Conservation (phyloP, 2,888 invertebrate genomes). For the Orthosia incerta region DNA sequence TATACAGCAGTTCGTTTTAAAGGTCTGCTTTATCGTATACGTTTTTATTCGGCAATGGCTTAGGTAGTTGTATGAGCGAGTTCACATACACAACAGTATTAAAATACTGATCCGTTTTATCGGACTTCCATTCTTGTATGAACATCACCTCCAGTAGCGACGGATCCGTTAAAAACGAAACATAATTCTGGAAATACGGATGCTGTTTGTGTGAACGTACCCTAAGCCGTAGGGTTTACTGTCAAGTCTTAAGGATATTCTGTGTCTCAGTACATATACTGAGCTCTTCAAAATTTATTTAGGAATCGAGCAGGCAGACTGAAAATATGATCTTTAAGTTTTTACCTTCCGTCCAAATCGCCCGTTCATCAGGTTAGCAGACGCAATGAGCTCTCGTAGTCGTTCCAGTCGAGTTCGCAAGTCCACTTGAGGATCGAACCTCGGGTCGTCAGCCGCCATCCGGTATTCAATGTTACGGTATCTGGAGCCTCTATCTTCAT, state of each 20-base stretch:
- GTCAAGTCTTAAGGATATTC: background rate
- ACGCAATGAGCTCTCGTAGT: conserved; percentile 91
- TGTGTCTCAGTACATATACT: background rate
- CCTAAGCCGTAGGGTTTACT: background rate
- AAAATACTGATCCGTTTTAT: too few species aligned
- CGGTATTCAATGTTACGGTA: conserved; percentile 88
- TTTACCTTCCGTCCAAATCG: conserved; percentile 94
- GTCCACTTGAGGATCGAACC: conserved; percentile 88
- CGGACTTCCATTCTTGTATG: too few species aligned
- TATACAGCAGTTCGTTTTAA: too few species aligned
- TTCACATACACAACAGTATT: too few species aligned
- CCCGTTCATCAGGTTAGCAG: conserved; percentile 95
- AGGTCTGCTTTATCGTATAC: too few species aligned
- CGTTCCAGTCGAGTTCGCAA: conserved; percentile 86
- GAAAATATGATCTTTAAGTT: background rate
- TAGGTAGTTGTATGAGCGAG: too few species aligned
- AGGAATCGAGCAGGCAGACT: background rate
- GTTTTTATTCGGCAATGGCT: too few species aligned
- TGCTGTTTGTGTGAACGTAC: too few species aligned
- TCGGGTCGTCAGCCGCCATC: conserved; percentile 89
- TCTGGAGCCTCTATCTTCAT: conserved; percentile 81
- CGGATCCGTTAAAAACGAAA: too few species aligned
- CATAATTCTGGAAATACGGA: too few species aligned
- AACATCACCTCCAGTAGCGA: too few species aligned
- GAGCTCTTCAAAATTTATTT: background rate